Evolutionary conservation across 2,113 vertebrate species (phyloP).

Genomic region (Sorex fumeus): DNA sequence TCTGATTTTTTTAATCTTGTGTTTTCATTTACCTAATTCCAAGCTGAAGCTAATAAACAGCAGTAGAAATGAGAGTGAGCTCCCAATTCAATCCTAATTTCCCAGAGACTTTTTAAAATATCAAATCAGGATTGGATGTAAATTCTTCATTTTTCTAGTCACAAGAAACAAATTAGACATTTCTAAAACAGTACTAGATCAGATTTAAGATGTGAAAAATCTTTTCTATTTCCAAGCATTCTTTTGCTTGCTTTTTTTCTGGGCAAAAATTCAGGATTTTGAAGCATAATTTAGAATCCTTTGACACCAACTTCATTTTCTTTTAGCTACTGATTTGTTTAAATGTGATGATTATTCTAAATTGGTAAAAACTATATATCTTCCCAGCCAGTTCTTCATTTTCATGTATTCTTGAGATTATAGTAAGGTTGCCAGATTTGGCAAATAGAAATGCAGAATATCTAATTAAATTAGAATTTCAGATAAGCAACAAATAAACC

Average conservation of each 20-base stretch:
- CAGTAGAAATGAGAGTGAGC: conserved; percentile 47
- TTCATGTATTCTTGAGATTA: conserved; percentile 13
- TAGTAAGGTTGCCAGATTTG: conserved; percentile 30
- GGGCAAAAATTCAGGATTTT: conserved; percentile 49
- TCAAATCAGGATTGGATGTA: not conserved
- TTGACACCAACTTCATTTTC: conserved; percentile 29
- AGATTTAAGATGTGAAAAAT: conserved; percentile 51
- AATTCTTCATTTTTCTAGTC: not conserved
- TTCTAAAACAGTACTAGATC: conserved; percentile 35
- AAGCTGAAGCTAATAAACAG: conserved; percentile 57
- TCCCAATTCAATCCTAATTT: conserved; percentile 16
- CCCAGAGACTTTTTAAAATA: not conserved
- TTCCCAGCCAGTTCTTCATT: not conserved
- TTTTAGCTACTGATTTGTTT: conserved; percentile 30
- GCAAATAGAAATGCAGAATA: conserved; percentile 21
- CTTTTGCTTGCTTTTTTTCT: conserved; percentile 52
- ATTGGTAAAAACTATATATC: not conserved
- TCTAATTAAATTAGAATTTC: conserved; percentile 8
- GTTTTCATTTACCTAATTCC: conserved; percentile 60
- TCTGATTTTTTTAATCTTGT: not conserved
- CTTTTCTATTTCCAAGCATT: conserved; percentile 37
- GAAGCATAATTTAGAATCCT: conserved; percentile 31
- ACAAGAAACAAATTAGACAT: conserved; percentile 39
- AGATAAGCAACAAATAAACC: not conserved
- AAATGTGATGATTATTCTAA: not conserved